A percentile compares a stretch with the other conserved stretches of the same genome.
These are phyloP conservation scores for Hystrix cristata DNA, from an alignment of 2,113 vertebrate genomes.

Conservation along the genomic window DNA sequence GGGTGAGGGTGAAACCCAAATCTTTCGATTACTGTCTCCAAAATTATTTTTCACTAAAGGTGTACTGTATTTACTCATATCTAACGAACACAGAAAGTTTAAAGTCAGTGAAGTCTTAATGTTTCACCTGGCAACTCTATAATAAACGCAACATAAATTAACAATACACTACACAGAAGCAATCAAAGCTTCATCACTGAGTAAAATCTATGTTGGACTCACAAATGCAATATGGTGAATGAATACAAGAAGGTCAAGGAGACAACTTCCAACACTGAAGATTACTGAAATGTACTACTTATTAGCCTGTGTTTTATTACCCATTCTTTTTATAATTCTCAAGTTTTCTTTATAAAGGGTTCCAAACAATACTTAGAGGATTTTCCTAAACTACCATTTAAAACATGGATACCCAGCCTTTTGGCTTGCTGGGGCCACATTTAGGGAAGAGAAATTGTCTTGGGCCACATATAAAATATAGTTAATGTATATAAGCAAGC, in stretches of 20 bases:
- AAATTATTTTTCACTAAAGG: background rate
- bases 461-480: background rate
- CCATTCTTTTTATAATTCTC: constrained; percentile 6
- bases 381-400: constrained; percentile 4
- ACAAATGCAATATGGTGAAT: background rate
- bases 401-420: background rate
- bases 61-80: background rate
- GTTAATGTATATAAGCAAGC: background rate
- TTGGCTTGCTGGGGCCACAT: background rate
- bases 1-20: background rate
- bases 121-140: constrained; percentile 23
- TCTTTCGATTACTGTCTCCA: background rate
- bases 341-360: constrained; percentile 59
- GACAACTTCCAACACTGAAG: background rate
- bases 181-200: background rate
- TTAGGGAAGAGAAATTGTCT: background rate
- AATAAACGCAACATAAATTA: background rate
- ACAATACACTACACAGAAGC: background rate
- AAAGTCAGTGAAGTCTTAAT: background rate
- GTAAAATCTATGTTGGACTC: background rate
- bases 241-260: background rate
- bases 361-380: constrained; percentile 37
- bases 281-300: background rate
- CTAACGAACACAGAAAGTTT: constrained; percentile 7
- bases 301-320: background rate